A percentile compares a stretch with the other conserved stretches of the same genome.
These are phyloP conservation scores for Synanthedon formicaeformis DNA, from an alignment of 2,888 invertebrate genomes.

Conservation along the genomic window DNA sequence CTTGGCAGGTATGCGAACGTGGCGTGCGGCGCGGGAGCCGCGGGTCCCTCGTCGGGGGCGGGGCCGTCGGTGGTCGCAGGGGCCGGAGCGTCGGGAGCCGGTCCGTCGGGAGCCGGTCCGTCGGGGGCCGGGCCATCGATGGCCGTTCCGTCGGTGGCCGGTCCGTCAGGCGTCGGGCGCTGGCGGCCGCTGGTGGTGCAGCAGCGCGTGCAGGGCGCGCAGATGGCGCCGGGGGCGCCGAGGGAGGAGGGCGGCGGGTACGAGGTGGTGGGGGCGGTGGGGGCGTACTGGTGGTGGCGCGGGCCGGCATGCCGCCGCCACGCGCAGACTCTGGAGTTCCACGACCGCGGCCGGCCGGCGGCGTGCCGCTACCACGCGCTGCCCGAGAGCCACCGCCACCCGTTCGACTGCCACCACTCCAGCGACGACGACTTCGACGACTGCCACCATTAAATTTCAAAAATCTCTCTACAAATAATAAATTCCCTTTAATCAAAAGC, in stretches of 20 bases:
- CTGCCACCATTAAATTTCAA: no score
- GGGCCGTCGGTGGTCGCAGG: constrained; percentile 4
- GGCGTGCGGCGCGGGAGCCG: constrained; percentile 1
- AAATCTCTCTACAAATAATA: no score
- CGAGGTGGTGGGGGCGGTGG: constrained; percentile 17
- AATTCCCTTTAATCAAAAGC: no score
- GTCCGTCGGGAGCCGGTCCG: constrained; percentile 7
- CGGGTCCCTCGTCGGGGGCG: constrained; percentile 1
- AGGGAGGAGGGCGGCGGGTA: constrained; percentile 14
- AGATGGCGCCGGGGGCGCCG: background rate
- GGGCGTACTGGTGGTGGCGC: constrained; percentile 11
- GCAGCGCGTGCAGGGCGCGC: constrained; percentile 3
- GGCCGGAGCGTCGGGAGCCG: constrained; percentile 16
- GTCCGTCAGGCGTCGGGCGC: constrained; percentile 5
- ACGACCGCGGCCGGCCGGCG: constrained; percentile 16
- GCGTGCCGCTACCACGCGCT: constrained; percentile 25
- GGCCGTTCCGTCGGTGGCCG: background rate
- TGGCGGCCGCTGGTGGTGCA: constrained; percentile 8
- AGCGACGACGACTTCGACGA: constrained; percentile 72
- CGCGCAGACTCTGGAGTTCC: constrained; percentile 48
- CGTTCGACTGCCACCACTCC: constrained; percentile 2
- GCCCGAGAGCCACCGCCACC: constrained; percentile 28
- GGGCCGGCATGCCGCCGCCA: constrained; percentile 13
- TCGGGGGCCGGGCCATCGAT: constrained; percentile 4
- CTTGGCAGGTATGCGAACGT: constrained; percentile 20